These are phyloP conservation scores for Argya squamiceps DNA, from an alignment of 2,797 vertebrate genomes.

Conservation along the genomic window DNA sequence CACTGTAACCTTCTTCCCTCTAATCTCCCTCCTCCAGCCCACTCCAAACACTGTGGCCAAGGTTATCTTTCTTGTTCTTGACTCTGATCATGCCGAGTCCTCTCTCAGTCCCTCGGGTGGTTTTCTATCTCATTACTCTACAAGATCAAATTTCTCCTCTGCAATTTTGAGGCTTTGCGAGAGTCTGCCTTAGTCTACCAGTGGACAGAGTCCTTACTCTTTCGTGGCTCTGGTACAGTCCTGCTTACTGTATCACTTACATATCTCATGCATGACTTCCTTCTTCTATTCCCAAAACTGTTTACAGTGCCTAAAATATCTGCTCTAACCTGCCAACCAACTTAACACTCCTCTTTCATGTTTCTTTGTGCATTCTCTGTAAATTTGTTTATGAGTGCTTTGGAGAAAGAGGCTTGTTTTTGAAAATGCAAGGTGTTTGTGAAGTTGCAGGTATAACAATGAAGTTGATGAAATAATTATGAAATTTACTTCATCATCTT, in stretches of 20 bases:
- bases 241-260: neutral
- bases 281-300: neutral
- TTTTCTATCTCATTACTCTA: neutral
- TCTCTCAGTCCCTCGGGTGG: neutral
- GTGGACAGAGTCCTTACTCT: neutral
- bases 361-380: neutral
- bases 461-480: neutral
- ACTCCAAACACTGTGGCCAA: neutral
- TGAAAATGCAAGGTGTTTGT: neutral
- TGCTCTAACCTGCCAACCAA: neutral
- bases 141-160: slow-evolving; percentile 9
- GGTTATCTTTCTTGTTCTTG: slow-evolving; percentile 16
- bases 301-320: neutral
- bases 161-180: neutral
- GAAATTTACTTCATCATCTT: neutral
- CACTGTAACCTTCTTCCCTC: neutral
- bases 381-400: neutral
- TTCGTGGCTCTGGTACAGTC: neutral
- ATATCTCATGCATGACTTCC: neutral
- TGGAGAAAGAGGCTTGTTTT: neutral
- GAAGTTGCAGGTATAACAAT: neutral
- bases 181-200: neutral
- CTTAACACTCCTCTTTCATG: neutral
- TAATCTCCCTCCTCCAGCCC: neutral
- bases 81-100: neutral